Evolutionary conservation across 2,113 vertebrate genomes (phyloP), one percentile per base, ranked within the genome.

Genomic region (Lepidothrix coronata): DNA sequence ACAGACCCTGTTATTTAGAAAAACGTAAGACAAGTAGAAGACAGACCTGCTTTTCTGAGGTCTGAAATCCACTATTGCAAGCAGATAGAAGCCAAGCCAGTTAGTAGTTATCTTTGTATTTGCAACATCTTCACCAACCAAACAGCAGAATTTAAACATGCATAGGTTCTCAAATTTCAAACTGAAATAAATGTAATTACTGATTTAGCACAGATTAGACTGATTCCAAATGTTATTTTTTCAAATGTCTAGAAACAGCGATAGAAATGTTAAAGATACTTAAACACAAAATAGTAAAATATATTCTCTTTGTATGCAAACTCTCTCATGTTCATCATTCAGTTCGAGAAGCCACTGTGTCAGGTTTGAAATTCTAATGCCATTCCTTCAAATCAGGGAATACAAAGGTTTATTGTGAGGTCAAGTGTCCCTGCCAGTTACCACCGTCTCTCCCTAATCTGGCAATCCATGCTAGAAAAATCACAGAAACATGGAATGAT

Each of bases 401-500:
- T 5, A 96, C 78, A 96, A 96, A 80, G 88, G 76, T 51, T 76
- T 46, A 87, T 85, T 94, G 84, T 91, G 37, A 91, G 33, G 25
- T 67, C 75, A 67, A 93, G 25, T 3, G 5, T 93, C 78, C 61
- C 83, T 4, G 5, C 68, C 85, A 91, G 93, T 86, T 81, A 94
- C 85, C 68, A 70, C 39, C 57, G 84, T 65, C 63, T 73, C 88
- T 70, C 79, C 61, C 61, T 74, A 11, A 74, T 49, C 28, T 65
- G 39, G 39, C 59, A 84, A 68, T n/a, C n/a, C 8, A 4, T 19
- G 11, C 72, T 70, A 74, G 48, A 92, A 24, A 49, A 58, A 86
- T 19, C 46, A 44, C 20, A 14, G 13, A 77, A 46, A 59, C 37
- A 55, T 8, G 27, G 41, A 82, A n/a, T 4, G 13, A 93, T 31